Evolutionary conservation across 2,888 invertebrate species (phyloP), one percentile per base, ranked within the genome.

Genomic region (Minunthozetes semirufus): DNA sequence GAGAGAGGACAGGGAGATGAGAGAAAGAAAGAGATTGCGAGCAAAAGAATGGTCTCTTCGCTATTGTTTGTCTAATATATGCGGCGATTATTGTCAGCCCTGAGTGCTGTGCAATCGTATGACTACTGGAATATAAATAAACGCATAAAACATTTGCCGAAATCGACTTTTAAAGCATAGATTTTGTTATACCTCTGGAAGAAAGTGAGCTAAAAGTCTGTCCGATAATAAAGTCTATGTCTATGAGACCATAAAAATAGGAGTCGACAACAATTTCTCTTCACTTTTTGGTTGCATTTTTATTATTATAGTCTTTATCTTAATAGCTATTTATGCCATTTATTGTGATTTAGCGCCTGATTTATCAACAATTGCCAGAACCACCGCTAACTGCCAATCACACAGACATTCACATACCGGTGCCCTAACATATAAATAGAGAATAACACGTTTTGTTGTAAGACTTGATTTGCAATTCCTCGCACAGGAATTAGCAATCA

Each of bases 261-360:
- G 53, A 53, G 53, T n/a, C n/a, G n/a, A 61, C 25, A 27, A 27
- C 5, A 61, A 5, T 61, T 61, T 61, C 17, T 50, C n/a, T 50
- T 50, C 46, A 46, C 46, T 11, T 50, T 50, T 50, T n/a, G 15
- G 4, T 50, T 17, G 17, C n/a, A 50, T 50, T 50, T 29, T 61
- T 61, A 61, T 66, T 66, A 66, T 66, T 66, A 66, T 66, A 66
- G 66, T 66, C 19, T 66, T 42, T 66, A 66, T 38, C 42, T 38
- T 38, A 66, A 66, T 38, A 42, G 42, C 66, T n/a, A n/a, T n/a
- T n/a, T n/a, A n/a, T n/a, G n/a, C n/a, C 38, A 38, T 66, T 66
- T 66, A 66, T 66, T 66, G 66, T 66, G 38, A 66, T 66, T 42
- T 66, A 42, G 66, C 61, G 42, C 6, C 66, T 66, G 66, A 66